Percentiles rank a stretch among this genome's conserved stretches.
These are phyloP conservation scores for Zeuzera pyrina DNA, from an alignment of 2,888 invertebrate species.

Conservation along the genomic window DNA sequence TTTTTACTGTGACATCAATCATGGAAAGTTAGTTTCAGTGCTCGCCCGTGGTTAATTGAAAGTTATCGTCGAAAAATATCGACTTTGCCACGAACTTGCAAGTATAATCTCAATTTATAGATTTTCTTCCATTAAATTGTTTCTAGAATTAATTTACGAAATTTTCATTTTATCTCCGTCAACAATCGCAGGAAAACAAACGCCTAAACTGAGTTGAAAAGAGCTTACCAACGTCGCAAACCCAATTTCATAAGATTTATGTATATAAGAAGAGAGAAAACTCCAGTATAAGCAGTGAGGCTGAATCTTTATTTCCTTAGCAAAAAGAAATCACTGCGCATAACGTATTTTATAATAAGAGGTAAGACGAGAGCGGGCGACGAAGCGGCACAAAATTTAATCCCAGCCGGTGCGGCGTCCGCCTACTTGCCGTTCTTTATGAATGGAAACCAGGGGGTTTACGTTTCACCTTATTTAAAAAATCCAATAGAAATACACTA, in stretches of 20 bases:
- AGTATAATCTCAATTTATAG: constrained; percentile 14
- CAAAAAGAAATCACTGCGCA: constrained; percentile 27
- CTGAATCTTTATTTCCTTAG: constrained; percentile 26
- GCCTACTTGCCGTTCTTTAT: constrained; percentile 7
- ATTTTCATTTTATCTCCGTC: constrained; percentile 3
- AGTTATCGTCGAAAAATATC: constrained; percentile 19
- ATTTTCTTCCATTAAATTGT: constrained; percentile 18
- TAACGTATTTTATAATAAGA: constrained; percentile 27
- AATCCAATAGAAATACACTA: too few species aligned
- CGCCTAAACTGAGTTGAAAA: constrained; percentile 16
- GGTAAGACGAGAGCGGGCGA: constrained; percentile 17
- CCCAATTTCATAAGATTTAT: constrained; percentile 30
- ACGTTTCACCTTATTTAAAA: constrained; percentile 7
- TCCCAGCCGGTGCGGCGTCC: constrained; percentile 15
- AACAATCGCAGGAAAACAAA: constrained; percentile 9
- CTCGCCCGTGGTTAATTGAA: constrained; percentile 28
- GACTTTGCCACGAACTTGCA: too few species aligned
- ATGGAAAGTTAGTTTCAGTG: constrained; percentile 24
- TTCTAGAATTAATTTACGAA: constrained; percentile 3
- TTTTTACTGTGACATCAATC: constrained; percentile 30
- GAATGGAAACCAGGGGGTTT: constrained; percentile 12
- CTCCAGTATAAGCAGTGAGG: constrained; percentile 21
- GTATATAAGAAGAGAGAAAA: constrained; percentile 17
- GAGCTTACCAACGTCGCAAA: constrained; percentile 20
- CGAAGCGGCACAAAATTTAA: constrained; percentile 29